These are phyloP conservation scores for Chymomyza caudatula DNA, from an alignment of 2,888 invertebrate genomes.

Conservation along the genomic window DNA sequence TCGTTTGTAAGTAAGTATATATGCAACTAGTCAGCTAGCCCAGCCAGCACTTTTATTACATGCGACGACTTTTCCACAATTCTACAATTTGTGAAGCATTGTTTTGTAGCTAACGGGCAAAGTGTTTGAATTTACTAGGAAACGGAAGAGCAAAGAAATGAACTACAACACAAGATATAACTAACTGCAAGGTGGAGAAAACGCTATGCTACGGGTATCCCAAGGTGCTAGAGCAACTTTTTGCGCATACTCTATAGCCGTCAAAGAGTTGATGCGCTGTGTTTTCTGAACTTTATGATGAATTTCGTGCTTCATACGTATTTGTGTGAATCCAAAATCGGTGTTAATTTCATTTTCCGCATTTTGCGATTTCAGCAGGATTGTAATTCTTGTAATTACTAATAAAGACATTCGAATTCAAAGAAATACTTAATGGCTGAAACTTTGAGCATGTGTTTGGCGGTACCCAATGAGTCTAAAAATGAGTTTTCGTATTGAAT, in stretches of 20 bases:
- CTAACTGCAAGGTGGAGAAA: background rate
- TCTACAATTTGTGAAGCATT: constrained; percentile 56
- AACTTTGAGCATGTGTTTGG: too few relatives aligned
- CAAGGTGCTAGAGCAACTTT: background rate
- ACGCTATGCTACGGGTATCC: background rate
- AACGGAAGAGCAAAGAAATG: constrained; percentile 70
- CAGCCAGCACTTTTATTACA: constrained; percentile 69
- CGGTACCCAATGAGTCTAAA: too few relatives aligned
- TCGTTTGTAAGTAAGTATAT: constrained; percentile 50
- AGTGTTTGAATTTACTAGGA: constrained; percentile 70
- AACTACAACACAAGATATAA: constrained; percentile 50
- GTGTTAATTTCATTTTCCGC: too few relatives aligned
- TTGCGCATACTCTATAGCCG: background rate
- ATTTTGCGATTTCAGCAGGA: too few relatives aligned
- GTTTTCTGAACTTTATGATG: too few relatives aligned
- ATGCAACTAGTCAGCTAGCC: constrained; percentile 6
- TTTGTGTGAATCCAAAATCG: too few relatives aligned
- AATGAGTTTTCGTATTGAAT: too few relatives aligned
- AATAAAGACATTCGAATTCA: too few relatives aligned
- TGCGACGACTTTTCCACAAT: constrained; percentile 68
- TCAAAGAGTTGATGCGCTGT: too few relatives aligned
- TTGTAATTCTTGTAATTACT: too few relatives aligned
- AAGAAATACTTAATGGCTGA: too few relatives aligned
- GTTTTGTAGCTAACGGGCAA: constrained; percentile 57
- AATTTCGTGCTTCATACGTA: too few relatives aligned